phyloP scores from a whole-genome alignment of 2,797 vertebrate genomes.

The Mormyrus hasselquistii region DNA sequence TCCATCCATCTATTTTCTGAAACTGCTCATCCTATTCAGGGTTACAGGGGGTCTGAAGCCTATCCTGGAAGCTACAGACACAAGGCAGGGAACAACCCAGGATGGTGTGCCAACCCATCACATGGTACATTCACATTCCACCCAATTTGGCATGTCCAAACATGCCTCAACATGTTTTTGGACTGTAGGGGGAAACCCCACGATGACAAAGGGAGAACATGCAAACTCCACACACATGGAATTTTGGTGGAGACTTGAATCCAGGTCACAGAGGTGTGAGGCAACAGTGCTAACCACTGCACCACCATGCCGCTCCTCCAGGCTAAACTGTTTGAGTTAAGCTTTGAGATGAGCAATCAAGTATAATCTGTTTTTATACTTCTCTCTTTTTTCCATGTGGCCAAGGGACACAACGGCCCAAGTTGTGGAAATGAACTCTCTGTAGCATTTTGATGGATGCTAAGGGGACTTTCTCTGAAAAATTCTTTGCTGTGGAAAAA shows the following conservation, averaged over 20 bases:
- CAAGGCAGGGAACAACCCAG: too few relatives aligned
- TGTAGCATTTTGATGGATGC: neutral
- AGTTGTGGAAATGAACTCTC: neutral
- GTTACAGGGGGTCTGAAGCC: neutral
- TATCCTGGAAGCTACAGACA: too few relatives aligned
- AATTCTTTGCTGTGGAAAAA: conserved; percentile 19
- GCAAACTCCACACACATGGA: neutral
- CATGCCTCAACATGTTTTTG: neutral
- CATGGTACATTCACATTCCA: too few relatives aligned
- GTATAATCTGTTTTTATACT: neutral
- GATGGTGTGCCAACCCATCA: too few relatives aligned
- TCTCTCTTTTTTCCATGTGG: neutral
- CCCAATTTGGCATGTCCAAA: too few relatives aligned
- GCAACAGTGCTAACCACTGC: neutral
- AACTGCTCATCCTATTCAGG: neutral
- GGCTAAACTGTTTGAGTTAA: neutral
- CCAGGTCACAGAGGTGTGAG: neutral
- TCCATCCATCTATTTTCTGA: neutral
- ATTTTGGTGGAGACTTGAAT: neutral
- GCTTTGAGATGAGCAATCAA: neutral
- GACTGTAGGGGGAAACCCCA: neutral
- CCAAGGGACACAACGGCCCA: neutral
- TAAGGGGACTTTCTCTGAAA: neutral
- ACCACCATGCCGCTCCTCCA: neutral
- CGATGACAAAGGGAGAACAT: neutral